Conservation (phyloP, 2,797 vertebrate species). For the Fringilla coelebs region DNA sequence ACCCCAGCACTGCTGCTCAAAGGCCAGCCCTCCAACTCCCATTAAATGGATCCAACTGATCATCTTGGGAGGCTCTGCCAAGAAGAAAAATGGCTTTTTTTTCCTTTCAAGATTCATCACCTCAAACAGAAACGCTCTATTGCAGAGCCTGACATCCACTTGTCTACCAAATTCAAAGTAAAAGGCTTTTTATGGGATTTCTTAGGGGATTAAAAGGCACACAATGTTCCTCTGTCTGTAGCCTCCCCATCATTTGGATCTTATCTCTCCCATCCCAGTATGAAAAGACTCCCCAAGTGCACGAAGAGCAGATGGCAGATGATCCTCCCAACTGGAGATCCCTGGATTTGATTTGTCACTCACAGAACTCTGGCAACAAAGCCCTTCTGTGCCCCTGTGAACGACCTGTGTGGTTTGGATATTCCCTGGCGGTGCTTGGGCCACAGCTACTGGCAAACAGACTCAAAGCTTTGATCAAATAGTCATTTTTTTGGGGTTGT, state of each 20-base stretch:
- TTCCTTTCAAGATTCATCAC: background rate
- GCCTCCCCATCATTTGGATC: background rate
- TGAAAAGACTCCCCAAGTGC: background rate
- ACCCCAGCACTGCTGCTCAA: background rate
- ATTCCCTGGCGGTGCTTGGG: background rate
- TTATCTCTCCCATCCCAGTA: background rate
- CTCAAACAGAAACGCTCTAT: background rate
- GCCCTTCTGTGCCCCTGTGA: background rate
- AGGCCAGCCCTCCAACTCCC: background rate
- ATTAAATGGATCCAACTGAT: background rate
- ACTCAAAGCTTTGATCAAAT: background rate
- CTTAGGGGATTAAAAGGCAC: background rate
- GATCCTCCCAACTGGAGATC: conserved; percentile 16
- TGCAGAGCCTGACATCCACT: background rate
- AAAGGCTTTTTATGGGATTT: background rate
- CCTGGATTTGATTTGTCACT: conserved; percentile 27
- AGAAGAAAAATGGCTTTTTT: background rate
- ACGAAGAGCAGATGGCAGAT: conserved; percentile 27
- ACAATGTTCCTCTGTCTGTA: background rate
- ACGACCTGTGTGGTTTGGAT: background rate
- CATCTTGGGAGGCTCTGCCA: background rate
- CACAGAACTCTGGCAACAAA: background rate
- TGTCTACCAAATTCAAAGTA: background rate
- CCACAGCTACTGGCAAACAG: background rate
- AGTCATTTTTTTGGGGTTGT: rapidly evolving